Percentiles rank a stretch among this genome's conserved stretches.
These are phyloP conservation scores for Picathartes gymnocephalus DNA, from an alignment of 2,113 vertebrate species.

Conservation along the genomic window DNA sequence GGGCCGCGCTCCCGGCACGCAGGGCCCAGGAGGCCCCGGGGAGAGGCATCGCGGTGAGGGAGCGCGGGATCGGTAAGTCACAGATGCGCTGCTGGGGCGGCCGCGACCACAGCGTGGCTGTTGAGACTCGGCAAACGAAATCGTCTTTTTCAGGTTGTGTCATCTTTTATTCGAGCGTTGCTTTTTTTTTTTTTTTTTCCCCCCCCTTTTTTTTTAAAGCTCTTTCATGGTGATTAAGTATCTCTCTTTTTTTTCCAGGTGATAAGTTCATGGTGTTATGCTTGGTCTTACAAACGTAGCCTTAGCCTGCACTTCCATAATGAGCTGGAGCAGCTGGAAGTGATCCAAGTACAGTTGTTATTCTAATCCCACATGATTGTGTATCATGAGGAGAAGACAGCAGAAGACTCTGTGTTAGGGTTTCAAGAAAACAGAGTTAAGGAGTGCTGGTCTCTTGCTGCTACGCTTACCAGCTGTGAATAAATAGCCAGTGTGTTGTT, in stretches of 20 bases:
- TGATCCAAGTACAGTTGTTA: neutral
- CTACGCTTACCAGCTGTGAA: neutral
- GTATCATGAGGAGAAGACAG: neutral
- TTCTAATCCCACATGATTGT: neutral
- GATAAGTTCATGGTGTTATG: neutral
- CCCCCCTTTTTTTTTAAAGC: rapidly evolving
- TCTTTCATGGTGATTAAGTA: rapidly evolving
- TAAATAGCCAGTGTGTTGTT: neutral
- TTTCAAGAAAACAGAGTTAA: neutral
- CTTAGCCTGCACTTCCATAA: neutral
- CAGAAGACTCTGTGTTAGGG: neutral
- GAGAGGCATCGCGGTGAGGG: neutral
- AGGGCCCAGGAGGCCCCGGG: neutral
- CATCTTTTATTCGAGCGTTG: neutral
- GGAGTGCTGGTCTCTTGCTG: neutral
- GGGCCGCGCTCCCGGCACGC: neutral
- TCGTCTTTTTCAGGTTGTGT: neutral
- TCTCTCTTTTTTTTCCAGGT: neutral
- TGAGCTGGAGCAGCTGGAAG: neutral
- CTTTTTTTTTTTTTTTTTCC: neutral
- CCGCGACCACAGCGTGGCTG: neutral
- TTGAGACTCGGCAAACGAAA: rapidly evolving
- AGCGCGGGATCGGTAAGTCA: no score
- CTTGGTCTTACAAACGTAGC: neutral
- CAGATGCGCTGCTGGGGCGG: neutral